Percentiles rank a stretch among this genome's conserved stretches.
Evolutionary conservation across 2,797 vertebrate genomes (phyloP).

Genomic region (Microctenopoma steveboyesi): DNA sequence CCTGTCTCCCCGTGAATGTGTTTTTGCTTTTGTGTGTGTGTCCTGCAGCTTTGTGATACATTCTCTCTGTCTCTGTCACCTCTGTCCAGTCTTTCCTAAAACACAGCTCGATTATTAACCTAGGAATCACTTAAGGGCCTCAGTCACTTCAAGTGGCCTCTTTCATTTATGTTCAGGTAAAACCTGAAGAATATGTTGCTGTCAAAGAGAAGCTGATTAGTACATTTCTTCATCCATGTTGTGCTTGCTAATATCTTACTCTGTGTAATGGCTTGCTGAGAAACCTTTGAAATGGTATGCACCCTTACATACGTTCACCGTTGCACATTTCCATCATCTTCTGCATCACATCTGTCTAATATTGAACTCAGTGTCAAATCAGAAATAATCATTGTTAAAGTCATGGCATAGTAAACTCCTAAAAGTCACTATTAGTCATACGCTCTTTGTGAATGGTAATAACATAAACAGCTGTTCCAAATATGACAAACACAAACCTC

Average conservation of each 20-base stretch:
- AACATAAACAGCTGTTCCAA: constrained; percentile 42
- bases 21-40: constrained; percentile 2
- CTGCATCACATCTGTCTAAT: background rate
- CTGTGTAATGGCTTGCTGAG: background rate
- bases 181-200: background rate
- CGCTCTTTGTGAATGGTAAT: constrained; percentile 31
- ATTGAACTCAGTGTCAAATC: constrained; percentile 32
- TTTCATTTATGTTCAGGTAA: constrained; percentile 25
- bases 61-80: constrained; percentile 23
- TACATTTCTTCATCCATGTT: background rate
- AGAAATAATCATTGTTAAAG: constrained; percentile 23
- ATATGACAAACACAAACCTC: constrained; percentile 7
- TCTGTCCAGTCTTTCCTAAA: constrained; percentile 20
- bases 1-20: background rate
- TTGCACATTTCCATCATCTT: constrained; percentile 23
- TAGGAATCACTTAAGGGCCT: constrained; percentile 39
- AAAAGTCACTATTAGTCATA: constrained; percentile 1
- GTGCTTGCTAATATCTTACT: background rate
- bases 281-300: constrained; percentile 12
- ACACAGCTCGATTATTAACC: constrained; percentile 26
- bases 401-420: constrained; percentile 34
- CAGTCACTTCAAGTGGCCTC: constrained; percentile 31
- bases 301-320: constrained; percentile 3
- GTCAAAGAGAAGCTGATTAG: background rate
- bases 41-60: constrained; percentile 27